Percentiles rank a stretch among this genome's conserved stretches.
Evolutionary conservation across 2,888 invertebrate species (phyloP).

Genomic region (Melolontha melolontha): DNA sequence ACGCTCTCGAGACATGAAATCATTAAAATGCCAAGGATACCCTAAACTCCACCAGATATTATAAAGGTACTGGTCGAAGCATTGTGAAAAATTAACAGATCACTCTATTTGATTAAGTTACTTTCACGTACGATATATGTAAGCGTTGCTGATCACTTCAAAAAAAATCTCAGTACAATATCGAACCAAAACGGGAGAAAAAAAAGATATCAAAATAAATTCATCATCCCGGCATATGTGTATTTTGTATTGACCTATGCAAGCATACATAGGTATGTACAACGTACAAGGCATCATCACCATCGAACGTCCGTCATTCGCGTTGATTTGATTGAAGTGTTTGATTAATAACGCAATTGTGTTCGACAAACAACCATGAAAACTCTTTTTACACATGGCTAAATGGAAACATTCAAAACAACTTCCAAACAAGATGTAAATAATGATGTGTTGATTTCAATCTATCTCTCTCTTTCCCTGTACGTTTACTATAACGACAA

Average conservation of each 20-base stretch:
- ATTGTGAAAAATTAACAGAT: slow-evolving; percentile 12
- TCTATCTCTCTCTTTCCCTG: slow-evolving; percentile 45
- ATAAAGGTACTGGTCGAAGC: no score
- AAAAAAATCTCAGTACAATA: slow-evolving; percentile 15
- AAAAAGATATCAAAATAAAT: slow-evolving; percentile 24
- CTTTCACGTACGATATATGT: background rate
- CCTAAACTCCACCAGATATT: no score
- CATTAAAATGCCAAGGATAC: no score
- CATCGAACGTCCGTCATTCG: slow-evolving; percentile 11
- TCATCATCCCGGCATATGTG: slow-evolving; percentile 9
- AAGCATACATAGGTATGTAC: no score
- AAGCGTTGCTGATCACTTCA: background rate
- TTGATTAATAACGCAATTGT: slow-evolving; percentile 55
- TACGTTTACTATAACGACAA: slow-evolving; percentile 7
- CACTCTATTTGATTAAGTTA: slow-evolving; percentile 5
- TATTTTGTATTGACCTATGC: no score
- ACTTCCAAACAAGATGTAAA: slow-evolving; percentile 54
- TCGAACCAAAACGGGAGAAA: background rate
- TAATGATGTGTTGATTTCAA: slow-evolving; percentile 56
- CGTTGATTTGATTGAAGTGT: slow-evolving; percentile 43
- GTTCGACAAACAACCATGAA: slow-evolving; percentile 56
- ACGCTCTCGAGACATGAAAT: no score
- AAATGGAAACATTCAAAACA: slow-evolving; percentile 54
- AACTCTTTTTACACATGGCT: slow-evolving; percentile 55
- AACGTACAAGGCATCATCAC: slow-evolving; percentile 4